Evolutionary conservation across 2,113 vertebrate genomes (phyloP), one percentile per base, ranked within the genome.

Genomic region (Epinephelus lanceolatus): DNA sequence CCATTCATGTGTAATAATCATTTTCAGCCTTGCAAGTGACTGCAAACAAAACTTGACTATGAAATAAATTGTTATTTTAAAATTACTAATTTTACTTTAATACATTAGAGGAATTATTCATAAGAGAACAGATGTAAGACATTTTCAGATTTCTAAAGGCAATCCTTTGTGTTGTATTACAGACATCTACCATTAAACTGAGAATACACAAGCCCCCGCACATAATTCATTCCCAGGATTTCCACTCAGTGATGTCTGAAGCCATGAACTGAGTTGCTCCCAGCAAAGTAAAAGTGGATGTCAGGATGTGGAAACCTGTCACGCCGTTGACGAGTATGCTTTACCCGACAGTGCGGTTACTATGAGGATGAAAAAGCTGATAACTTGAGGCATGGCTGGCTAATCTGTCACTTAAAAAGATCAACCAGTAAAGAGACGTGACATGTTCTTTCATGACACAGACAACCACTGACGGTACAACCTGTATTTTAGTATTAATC

Each of bases 371-470:
- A 47, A 33, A 81, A 40, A 45, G 37, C 63, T 59, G 49, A 59
- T 42, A 45, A 45, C 65, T 77, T 5, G 14, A 76, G 78, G 56
- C 65, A 63, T 1, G 27, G 57, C 56, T 66, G 55, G 74, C 74
- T 72, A 23, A 75, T 71, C 83, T 66, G 81, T 76, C 70, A 55
- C 77, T 80, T 68, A 18, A 5, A 84, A 77, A 49, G 10, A 73
- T 65, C 69, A 67, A n/a, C 8, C 56, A 37, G 18, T 47, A 61
- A 81, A 47, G 14, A 51, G 21, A 73, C 0, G 2, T 77, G 79
- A 67, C 66, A 60, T 21, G 42, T 55, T 80, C 61, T 57, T 33
- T 13, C 30, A 21, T 60, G 53, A 72, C 42, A 83, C n/a, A 25
- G n/a, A 27, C 42, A n/a, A 49, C 25, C 9, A 52, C 59, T 52